Evolutionary conservation across 1,140 invertebrate species (phyloP).

Genomic region (Panulirus ornatus): DNA sequence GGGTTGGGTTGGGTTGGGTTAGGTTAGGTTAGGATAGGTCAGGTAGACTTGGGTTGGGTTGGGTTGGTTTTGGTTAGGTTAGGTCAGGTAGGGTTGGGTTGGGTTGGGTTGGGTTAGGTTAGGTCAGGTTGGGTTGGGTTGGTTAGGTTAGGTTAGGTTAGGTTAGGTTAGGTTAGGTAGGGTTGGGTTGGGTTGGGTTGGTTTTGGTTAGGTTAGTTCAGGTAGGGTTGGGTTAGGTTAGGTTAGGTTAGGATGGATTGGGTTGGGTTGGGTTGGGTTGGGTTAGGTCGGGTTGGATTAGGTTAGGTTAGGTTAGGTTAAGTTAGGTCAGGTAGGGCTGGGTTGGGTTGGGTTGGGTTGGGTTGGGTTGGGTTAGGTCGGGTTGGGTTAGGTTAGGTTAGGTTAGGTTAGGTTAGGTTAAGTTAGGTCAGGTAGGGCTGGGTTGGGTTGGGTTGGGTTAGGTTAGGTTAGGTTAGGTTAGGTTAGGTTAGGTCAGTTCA

Average conservation of each 20-base stretch:
- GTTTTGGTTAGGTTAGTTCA: too few species aligned
- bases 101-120: background rate
- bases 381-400: background rate
- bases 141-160: too few species aligned
- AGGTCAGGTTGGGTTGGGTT: background rate
- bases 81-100: too few species aligned
- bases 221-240: too few species aligned
- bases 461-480: slow-evolving; percentile 3
- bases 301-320: slow-evolving; percentile 5
- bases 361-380: background rate
- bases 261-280: background rate
- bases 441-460: background rate
- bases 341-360: background rate
- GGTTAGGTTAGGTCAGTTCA: background rate
- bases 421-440: background rate
- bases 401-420: background rate
- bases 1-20: background rate
- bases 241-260: too few species aligned
- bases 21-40: background rate
- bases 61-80: too few species aligned
- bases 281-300: background rate
- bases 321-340: background rate
- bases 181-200: too few species aligned
- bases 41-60: background rate
- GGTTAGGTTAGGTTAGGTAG: background rate